Evolutionary conservation across 1,140 invertebrate genomes (phyloP), one percentile per base, ranked within the genome.

Genomic region (Lepidurus arcticus): DNA sequence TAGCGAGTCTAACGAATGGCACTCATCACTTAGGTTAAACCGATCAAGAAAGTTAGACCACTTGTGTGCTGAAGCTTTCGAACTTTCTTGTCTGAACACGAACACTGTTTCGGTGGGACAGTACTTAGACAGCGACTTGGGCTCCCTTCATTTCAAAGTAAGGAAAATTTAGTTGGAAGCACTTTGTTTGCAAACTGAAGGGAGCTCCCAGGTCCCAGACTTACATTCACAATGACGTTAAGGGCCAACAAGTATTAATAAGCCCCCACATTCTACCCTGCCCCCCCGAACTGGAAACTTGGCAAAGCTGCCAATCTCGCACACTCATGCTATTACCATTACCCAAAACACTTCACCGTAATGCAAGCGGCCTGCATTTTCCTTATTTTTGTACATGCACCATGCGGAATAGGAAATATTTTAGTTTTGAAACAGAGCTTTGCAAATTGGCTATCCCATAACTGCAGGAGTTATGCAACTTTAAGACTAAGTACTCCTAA

Each of bases 201-300:
- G 34, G 34, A 34, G 34, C 34, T 34, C 21, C 13, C 53, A 65
- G 53, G 16, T 65, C 21, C 21, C 53, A 65, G 53, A 65, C 9
- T 65, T 65, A 65, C n/a, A 65, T n/a, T 65, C 53, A 65, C 34
- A 34, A 34, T 65, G 53, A n/a, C 53, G 21, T 65, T 65, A 65
- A 34, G 53, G 21, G 53, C 53, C 53, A 65, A 65, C 53, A 65
- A 65, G 16, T 65, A 65, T 65, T 65, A 65, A 65, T 65, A 65
- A 65, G 13, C 53, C 9, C 6, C 21, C 53, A 13, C 53, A n/a
- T 65, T 65, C 34, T 34, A 3, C 34, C 34, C 34, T 34, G 34
- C 4, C 34, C 34, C 34, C 34, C 4, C 34, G 34, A 34, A 34
- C 34, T 34, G 2, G 34, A 34, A 34, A 34, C 34, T 34, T 34